Base-by-base conservation (phyloP, 2,888 invertebrate genomes). In the Halocaridina rubra region DNA sequence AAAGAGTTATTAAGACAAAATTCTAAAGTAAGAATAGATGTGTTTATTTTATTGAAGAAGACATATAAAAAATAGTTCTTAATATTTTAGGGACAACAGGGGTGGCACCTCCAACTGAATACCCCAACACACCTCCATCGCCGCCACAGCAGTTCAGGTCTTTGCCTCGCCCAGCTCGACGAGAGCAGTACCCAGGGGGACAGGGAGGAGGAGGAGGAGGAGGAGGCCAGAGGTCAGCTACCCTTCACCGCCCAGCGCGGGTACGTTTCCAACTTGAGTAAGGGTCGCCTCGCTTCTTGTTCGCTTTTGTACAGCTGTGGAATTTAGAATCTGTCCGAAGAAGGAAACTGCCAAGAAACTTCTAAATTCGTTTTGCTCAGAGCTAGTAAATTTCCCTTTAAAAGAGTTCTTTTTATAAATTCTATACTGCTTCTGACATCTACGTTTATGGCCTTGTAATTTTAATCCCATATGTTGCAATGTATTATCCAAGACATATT, bases 201-300 rank as follows among this genome's bases (percentile, higher is more conserved):
- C 71, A 75, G 19, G 53, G 69, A 10, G 79, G 67, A 13, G 80
- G 80, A 27, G 76, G 80, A 27, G 29, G 72, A 4, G 78, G 72
- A n/a, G 76, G 81, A 16, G 72, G 72, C 24, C 86, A 85, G 57
- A 61, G 87, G 72, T 53, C 87, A 39, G 87, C 87, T 39, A 87
- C 87, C 57, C 85, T 87, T 27, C 85, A 85, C 80, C 80, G 87
- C 80, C 87, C 87, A 76, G 85, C 87, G 87, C 85, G 85, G 87
- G 87, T 87, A 87, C 85, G 85, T 87, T 87, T 87, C 82, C 85
- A 85, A 77, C 85, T 87, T 81, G 87, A 87, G 87, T 87, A 86
- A 87, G 87, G 82, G 82, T 85, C 87, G 79, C 82, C 80, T 76
- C 85, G 85, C 85, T 86, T 87, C 87, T 87, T 85, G 85, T 85